phyloP scores from a whole-genome alignment of 2,888 invertebrate species.

The Thysanoteuthis rhombus region DNA sequence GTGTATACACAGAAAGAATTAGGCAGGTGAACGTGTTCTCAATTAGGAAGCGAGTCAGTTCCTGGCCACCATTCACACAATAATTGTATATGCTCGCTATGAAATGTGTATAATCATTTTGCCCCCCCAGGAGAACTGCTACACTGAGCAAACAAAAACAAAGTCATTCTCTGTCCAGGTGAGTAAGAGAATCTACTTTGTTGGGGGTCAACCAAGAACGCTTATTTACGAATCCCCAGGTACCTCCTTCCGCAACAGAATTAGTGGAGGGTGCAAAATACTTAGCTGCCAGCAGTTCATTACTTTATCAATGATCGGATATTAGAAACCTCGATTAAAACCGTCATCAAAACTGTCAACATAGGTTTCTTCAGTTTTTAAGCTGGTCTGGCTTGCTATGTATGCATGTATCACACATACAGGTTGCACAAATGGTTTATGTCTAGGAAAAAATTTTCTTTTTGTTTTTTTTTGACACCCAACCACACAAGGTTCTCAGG shows the following conservation, averaged over 20 bases:
- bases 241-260: neutral
- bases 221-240: neutral
- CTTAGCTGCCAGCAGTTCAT: neutral
- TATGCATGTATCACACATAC: too few species aligned
- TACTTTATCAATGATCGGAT: neutral
- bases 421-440: too few species aligned
- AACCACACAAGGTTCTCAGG: too few species aligned
- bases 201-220: neutral
- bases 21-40: neutral
- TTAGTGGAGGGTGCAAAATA: neutral
- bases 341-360: too few species aligned
- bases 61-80: neutral
- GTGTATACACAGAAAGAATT: too few species aligned
- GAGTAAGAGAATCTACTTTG: neutral
- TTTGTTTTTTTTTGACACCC: too few species aligned
- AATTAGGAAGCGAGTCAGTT: neutral
- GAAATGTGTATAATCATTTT: neutral
- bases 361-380: too few species aligned
- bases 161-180: too few species aligned
- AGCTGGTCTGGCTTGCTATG: too few species aligned
- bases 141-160: neutral
- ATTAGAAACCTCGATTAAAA: too few species aligned
- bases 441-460: too few species aligned
- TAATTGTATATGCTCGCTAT: neutral
- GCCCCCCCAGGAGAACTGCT: neutral